Conservation (phyloP, 2,888 invertebrate genomes). For the Agrotis clavis region DNA sequence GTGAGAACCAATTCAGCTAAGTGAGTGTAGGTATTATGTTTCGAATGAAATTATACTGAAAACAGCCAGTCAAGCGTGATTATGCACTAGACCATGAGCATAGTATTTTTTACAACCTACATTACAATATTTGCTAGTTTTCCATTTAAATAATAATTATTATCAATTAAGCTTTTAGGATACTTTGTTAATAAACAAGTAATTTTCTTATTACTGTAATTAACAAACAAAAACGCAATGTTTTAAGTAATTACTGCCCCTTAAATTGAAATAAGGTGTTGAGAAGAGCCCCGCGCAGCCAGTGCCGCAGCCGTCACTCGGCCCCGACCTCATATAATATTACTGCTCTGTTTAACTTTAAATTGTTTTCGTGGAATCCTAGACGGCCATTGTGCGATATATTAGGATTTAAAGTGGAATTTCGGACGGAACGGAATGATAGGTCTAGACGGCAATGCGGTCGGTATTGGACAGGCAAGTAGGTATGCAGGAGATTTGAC, state of each 20-base stretch:
- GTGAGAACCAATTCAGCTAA: background rate
- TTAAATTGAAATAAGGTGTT: constrained; percentile 30
- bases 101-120: background rate
- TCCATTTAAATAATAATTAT: background rate
- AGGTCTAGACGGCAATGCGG: constrained; percentile 52
- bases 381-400: constrained; percentile 62
- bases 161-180: background rate
- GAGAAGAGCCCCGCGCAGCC: background rate
- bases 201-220: constrained; percentile 15
- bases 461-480: constrained; percentile 38
- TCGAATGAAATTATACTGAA: background rate
- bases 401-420: constrained; percentile 64
- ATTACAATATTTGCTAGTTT: background rate
- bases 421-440: constrained; percentile 64
- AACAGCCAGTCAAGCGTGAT: background rate
- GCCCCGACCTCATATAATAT: constrained; percentile 50
- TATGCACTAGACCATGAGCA: background rate
- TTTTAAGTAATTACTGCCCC: constrained; percentile 34
- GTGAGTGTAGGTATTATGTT: background rate
- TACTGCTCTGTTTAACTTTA: constrained; percentile 66
- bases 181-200: background rate
- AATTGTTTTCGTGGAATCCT: constrained; percentile 68
- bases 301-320: background rate
- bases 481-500: constrained; percentile 51
- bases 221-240: constrained; percentile 17